Conservation (phyloP, 2,113 vertebrate species). For the Henicopernis longicauda region DNA sequence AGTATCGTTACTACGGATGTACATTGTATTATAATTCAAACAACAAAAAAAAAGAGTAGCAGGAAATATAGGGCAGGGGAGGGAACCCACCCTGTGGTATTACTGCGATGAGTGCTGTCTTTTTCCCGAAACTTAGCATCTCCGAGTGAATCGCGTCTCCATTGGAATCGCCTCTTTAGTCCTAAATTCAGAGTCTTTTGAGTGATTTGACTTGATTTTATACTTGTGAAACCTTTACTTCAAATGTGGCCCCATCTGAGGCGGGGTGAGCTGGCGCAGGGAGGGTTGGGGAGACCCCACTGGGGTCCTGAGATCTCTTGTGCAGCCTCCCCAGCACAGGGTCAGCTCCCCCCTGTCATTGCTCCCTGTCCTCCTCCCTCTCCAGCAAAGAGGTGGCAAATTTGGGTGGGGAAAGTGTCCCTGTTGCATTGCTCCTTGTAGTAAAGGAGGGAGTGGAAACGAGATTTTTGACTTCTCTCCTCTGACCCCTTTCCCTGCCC, state of each 20-base stretch:
- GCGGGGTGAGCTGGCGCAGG: background rate
- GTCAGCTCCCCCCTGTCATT: too few relatives aligned
- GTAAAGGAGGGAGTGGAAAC: background rate
- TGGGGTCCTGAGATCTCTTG: fast-evolving
- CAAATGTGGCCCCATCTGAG: too few relatives aligned
- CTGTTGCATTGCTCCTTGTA: fast-evolving
- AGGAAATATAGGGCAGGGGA: conserved; percentile 6
- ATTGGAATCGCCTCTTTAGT: background rate
- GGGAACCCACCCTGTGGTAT: background rate
- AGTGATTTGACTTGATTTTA: background rate
- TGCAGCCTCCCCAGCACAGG: background rate
- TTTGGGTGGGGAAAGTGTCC: background rate
- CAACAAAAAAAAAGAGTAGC: background rate
- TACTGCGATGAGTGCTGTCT: background rate
- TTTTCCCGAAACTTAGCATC: background rate
- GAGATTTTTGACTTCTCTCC: background rate
- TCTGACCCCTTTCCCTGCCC: background rate
- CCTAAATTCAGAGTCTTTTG: background rate
- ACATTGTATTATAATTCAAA: conserved; percentile 48
- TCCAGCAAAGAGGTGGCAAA: background rate
- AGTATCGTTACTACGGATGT: background rate
- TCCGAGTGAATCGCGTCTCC: background rate
- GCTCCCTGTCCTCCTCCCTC: too few relatives aligned
- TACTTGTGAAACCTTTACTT: background rate
- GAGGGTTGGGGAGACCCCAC: background rate